Evolutionary conservation across 2,113 vertebrate species (phyloP).

Genomic region (Erythrolamprus reginae): DNA sequence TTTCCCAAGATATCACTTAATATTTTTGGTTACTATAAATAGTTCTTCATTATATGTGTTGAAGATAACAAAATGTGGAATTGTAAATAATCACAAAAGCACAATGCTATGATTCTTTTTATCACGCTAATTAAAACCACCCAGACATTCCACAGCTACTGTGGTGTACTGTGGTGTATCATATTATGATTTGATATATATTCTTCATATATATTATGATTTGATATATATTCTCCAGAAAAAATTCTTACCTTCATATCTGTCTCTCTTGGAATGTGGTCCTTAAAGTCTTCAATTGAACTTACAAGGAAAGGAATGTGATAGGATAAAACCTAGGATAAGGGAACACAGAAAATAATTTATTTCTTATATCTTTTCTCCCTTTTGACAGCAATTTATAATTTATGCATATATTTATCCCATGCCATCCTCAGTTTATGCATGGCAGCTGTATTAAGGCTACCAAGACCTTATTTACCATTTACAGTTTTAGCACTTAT

Average conservation of each 20-base stretch:
- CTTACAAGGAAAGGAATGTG: constrained; percentile 99
- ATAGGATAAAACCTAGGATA: constrained; percentile 88
- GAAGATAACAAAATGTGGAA: neutral
- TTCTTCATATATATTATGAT: neutral
- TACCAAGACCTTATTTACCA: neutral
- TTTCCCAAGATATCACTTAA: neutral
- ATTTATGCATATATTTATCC: neutral
- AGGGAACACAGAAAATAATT: constrained; percentile 17
- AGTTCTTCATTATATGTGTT: neutral
- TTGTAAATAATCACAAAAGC: neutral
- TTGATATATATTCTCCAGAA: neutral
- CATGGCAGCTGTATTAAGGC: constrained; percentile 8
- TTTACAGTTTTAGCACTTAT: neutral
- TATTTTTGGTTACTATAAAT: neutral
- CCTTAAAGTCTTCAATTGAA: constrained; percentile 97
- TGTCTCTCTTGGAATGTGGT: constrained; percentile 98
- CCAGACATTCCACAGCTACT: neutral
- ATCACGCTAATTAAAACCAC: neutral
- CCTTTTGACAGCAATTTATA: neutral
- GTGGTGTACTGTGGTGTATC: neutral
- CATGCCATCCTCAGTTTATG: neutral
- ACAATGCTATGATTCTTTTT: neutral
- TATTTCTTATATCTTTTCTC: neutral
- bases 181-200: neutral
- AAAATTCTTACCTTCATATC: constrained; percentile 92